A percentile compares a stretch with the other conserved stretches of the same genome.
These are phyloP conservation scores for Rhagoletis zephyria DNA, from an alignment of 1,140 invertebrate species.

Conservation along the genomic window DNA sequence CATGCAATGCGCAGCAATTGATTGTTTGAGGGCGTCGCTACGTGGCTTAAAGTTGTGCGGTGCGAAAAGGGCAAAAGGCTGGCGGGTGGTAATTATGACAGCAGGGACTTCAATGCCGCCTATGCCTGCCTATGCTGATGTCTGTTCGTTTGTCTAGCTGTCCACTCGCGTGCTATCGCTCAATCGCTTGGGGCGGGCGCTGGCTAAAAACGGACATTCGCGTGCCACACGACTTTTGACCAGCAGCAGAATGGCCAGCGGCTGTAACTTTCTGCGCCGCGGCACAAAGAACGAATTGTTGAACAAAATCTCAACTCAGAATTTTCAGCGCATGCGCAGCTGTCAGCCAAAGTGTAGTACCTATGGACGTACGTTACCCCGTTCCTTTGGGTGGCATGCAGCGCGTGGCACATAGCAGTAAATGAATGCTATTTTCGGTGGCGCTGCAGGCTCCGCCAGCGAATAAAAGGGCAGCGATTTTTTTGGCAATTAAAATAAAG, in stretches of 20 bases:
- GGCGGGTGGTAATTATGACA: constrained; percentile 31
- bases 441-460: not conserved
- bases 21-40: constrained; percentile 10
- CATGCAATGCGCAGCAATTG: constrained; percentile 6
- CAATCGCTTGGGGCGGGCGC: constrained; percentile 30
- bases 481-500: constrained; percentile 12
- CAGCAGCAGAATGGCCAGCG: constrained; percentile 6
- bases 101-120: not conserved
- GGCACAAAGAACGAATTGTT: not conserved
- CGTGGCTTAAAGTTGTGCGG: not conserved
- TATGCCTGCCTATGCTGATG: not conserved
- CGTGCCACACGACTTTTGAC: constrained; percentile 31
- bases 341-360: not conserved
- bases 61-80: not conserved
- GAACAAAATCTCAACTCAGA: too few species aligned
- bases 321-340: constrained; percentile 28
- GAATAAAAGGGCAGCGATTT: constrained; percentile 19
- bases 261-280: not conserved
- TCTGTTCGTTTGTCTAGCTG: not conserved
- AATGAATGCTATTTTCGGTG: not conserved
- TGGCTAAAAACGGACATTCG: not conserved
- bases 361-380: not conserved
- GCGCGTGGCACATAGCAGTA: not conserved
- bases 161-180: constrained; percentile 11
- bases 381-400: constrained; percentile 26